Evolutionary conservation across 2,888 invertebrate species (phyloP).

Genomic region (Ichneumon xanthorius): DNA sequence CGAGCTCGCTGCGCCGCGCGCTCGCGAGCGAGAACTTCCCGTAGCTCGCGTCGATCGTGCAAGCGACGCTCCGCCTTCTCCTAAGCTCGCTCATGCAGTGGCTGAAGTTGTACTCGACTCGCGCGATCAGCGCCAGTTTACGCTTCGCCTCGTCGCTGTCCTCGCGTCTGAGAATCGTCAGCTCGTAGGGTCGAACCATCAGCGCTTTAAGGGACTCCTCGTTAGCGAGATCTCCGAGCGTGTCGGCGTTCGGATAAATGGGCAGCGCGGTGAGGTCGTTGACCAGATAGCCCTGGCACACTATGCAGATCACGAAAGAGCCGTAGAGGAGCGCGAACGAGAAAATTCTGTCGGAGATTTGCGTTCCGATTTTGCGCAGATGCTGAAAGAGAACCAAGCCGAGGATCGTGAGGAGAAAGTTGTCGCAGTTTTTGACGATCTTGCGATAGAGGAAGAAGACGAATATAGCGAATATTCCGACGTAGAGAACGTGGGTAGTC

Average conservation of each 20-base stretch:
- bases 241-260: conserved; percentile 60
- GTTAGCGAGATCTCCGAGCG: conserved; percentile 58
- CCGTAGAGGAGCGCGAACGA: conserved; percentile 57
- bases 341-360: conserved; percentile 56
- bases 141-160: neutral
- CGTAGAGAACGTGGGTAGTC: neutral
- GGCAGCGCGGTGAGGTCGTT: conserved; percentile 59
- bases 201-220: conserved; percentile 39
- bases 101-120: conserved; percentile 56
- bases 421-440: neutral
- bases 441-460: conserved; percentile 30
- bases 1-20: neutral
- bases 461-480: conserved; percentile 2
- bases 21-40: conserved; percentile 44
- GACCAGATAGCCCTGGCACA: conserved; percentile 63
- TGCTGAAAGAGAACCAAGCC: conserved; percentile 60
- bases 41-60: conserved; percentile 59
- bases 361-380: conserved; percentile 49
- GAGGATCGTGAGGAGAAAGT: conserved; percentile 42
- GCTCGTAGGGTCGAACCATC: conserved; percentile 59
- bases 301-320: conserved; percentile 46
- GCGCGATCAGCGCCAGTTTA: conserved; percentile 20
- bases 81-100: conserved; percentile 49
- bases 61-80: conserved; percentile 55
- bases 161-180: conserved; percentile 53